phyloP scores from a whole-genome alignment of 1,140 invertebrate genomes.

The Antheraea mylitta region DNA sequence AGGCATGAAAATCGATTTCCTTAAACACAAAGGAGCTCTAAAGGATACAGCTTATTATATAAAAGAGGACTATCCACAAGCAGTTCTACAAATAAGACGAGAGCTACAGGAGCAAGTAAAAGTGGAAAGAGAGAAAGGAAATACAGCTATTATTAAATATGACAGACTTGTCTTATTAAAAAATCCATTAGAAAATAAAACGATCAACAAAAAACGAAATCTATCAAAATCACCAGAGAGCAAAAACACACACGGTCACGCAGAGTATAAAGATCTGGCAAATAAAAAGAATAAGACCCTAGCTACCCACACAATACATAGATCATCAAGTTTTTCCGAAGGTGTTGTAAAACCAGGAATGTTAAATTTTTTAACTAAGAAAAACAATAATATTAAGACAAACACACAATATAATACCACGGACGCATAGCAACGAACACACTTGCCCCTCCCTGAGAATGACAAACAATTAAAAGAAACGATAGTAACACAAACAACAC shows the following conservation, averaged over 20 bases:
- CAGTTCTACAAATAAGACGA: background rate
- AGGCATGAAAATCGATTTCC: background rate
- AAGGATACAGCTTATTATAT: constrained; percentile 8
- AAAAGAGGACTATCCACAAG: constrained; percentile 8
- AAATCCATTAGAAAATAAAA: background rate
- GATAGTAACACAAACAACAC: background rate
- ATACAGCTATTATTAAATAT: constrained; percentile 4
- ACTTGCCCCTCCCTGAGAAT: background rate
- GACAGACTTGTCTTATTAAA: constrained; percentile 8
- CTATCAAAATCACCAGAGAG: background rate
- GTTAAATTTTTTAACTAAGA: background rate
- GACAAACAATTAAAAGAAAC: constrained; percentile 1
- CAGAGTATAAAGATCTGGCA: background rate
- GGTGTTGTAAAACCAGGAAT: background rate
- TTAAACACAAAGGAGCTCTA: background rate
- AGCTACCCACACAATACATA: background rate
- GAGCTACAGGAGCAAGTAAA: constrained; percentile 8
- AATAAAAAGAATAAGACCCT: background rate
- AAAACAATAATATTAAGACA: background rate
- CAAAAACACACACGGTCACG: background rate
- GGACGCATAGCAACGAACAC: constrained; percentile 4
- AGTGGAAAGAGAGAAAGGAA: constrained; percentile 8
- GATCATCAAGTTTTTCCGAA: background rate
- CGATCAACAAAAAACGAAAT: background rate
- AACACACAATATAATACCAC: background rate